Evolutionary conservation across 2,113 vertebrate species (phyloP).

Genomic region (Perognathus longimembris): DNA sequence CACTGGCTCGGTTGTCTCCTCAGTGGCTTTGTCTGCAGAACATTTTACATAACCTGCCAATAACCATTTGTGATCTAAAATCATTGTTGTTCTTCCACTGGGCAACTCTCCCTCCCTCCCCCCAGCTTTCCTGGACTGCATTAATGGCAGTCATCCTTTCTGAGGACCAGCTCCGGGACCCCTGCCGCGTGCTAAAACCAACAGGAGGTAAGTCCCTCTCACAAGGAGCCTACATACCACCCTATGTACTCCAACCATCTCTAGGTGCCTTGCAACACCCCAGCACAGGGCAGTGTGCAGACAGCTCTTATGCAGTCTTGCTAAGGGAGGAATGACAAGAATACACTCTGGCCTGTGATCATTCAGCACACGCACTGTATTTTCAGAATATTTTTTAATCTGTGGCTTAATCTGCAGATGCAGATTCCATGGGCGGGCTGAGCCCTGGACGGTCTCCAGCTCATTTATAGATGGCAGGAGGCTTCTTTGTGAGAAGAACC

Average conservation of each 20-base stretch:
- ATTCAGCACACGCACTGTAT: background rate
- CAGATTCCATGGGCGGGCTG: background rate
- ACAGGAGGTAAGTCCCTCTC: too few species aligned
- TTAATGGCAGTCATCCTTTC: background rate
- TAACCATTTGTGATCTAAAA: constrained; percentile 1
- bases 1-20: background rate
- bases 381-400: background rate
- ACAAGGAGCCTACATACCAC: background rate
- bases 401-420: too few species aligned
- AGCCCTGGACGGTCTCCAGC: too few species aligned
- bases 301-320: background rate
- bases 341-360: too few species aligned
- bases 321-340: background rate
- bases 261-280: background rate
- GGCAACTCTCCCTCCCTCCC: background rate
- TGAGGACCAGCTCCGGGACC: background rate
- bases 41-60: background rate
- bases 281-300: background rate
- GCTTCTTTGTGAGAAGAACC: background rate
- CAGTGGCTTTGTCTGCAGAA: background rate
- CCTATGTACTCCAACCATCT: background rate
- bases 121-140: background rate
- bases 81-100: background rate
- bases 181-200: too few species aligned
- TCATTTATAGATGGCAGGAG: background rate